Base-by-base conservation (phyloP, 2,797 vertebrate species). In the Sebastes reedi region DNA sequence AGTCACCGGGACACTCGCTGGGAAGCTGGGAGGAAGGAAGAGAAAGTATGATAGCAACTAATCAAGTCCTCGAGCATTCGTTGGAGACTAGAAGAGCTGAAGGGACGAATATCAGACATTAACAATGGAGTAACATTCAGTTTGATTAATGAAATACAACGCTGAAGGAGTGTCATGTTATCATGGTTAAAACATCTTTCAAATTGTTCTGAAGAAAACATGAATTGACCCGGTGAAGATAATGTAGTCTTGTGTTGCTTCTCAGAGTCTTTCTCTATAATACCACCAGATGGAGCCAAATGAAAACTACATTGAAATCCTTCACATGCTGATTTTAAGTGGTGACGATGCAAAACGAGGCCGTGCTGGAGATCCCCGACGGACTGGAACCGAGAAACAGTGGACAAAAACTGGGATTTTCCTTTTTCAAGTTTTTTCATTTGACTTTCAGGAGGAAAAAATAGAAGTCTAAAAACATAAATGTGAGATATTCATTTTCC, bases 21-120 rank as follows among this genome's bases (percentile, higher is more conserved):
- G 79, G 87, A 66, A 93, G 81, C 96, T 96, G 3, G 4, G 27
- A 27, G 77, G 70, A 1, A 50, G 22, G 75, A 2, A 72, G 16
- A 59, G 3, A 24, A 9, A 20, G n/a, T 20, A 2, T 2, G 29
- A 36, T 5, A 6, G 24, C 0, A 14, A 36, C 5, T 36, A 27
- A 30, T 14, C 13, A 10, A 77, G 7, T 20, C 30, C 8, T 22
- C 18, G 1, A 18, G 6, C 8, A 9, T 18, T 13, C 3, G 59
- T 0, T 24, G 42, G 4, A 11, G 13, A 25, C 30, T 24, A 27
- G 24, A 61, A 20, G 4, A 11, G n/a, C 30, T 39, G 36, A 24
- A 14, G 25, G 25, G 11, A 16, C 0, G 24, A 30, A 22, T 46
- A 16, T 13, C 56, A 29, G 8, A 12, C 34, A 36, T 13, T 36